Base-by-base conservation (phyloP, 1,140 invertebrate species). In the Eriosoma lanigerum region DNA sequence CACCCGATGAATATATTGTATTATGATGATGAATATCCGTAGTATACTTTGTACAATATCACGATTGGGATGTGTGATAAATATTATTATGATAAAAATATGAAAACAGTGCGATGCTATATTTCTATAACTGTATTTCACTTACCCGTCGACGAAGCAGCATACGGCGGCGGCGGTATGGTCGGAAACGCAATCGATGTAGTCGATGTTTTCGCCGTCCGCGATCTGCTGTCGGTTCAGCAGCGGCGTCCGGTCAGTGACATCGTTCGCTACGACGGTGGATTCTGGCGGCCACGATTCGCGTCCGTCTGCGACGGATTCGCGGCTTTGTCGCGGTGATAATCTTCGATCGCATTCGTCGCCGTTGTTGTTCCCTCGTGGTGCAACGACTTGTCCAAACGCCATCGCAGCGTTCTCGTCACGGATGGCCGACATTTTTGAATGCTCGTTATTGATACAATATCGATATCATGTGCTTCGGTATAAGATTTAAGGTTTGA, bases 221-320 rank as follows among this genome's bases (percentile, higher is more conserved):
- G 44, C 0, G 2, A 9, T 24, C 44, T 17, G 44, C 44, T 17
- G 44, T n/a, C 44, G 44, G 9, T 24, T 6, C 15, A 68, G 15
- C 38, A 68, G 21, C 12, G 66, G 66, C 66, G 66, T 68, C 21
- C 66, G 66, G 46, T 68, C 66, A 26, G 66, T 68, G 66, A 24
- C 66, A 68, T 38, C 21, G 66, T 15, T 9, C 12, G 19, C 32
- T 38, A 4, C 44, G 15, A 6, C 44, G 60, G 15, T 29, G 26
- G 58, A 26, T 21, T n/a, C n/a, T 12, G 46, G 13, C 38, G 19
- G 32, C 21, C n/a, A 6, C 66, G 66, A 24, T 48, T n/a, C 12
- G 26, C 29, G 26, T 60, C 60, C 24, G 62, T n/a, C 32, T 38
- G 3, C 32, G 8, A 38, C 8, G 32, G 8, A 38, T 38, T 38